A percentile compares a stretch with the other conserved stretches of the same genome.
Evolutionary conservation across 2,113 vertebrate genomes (phyloP).

Genomic region (Arenaria interpres): DNA sequence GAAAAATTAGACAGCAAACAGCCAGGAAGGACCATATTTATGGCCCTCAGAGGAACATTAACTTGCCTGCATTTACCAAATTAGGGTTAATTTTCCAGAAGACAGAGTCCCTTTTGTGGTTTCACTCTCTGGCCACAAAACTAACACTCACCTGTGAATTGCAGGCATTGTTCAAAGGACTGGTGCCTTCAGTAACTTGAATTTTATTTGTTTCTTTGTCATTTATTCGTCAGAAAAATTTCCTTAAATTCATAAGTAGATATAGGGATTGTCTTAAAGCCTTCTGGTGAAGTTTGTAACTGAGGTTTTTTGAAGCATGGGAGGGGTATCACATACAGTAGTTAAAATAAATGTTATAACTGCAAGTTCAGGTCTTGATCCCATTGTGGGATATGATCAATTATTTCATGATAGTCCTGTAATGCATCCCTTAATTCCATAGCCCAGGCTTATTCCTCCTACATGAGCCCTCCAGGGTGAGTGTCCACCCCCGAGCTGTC

Average conservation of each 20-base stretch:
- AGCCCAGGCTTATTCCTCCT: neutral
- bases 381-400: neutral
- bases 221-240: neutral
- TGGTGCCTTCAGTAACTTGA: neutral
- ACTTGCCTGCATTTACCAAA: neutral
- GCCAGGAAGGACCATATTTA: neutral
- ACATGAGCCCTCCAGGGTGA: neutral
- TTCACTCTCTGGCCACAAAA: neutral
- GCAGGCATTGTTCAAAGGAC: neutral
- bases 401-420: neutral
- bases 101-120: neutral
- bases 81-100: neutral
- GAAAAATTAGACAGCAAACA: neutral
- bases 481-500: accelerated
- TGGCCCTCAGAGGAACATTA: neutral
- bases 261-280: neutral
- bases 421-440: neutral
- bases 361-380: neutral
- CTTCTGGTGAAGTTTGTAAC: neutral
- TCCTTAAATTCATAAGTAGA: neutral
- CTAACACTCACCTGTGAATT: neutral
- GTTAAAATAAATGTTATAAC: neutral
- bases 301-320: neutral
- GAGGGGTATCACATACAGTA: neutral
- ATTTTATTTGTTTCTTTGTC: neutral